Conservation (phyloP, 2,113 vertebrate genomes). For the Labeo catla region DNA sequence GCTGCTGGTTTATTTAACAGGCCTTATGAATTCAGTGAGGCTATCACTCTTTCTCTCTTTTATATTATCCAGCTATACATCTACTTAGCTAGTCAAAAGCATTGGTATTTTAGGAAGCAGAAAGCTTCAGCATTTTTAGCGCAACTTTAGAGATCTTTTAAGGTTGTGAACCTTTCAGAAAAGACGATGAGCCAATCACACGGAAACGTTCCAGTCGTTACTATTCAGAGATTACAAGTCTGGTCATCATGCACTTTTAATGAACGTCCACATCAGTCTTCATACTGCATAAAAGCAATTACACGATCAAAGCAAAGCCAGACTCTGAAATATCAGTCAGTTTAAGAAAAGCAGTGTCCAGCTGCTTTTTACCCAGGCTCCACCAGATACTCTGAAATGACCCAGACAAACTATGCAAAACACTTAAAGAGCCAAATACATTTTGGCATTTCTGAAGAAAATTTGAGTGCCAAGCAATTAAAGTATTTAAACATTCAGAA, state of each 20-base stretch:
- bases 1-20: no score
- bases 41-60: neutral
- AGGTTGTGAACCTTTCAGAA: conserved; percentile 16
- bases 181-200: conserved; percentile 22
- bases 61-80: neutral
- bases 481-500: no score
- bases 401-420: neutral
- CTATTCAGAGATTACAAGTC: neutral
- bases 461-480: neutral
- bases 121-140: neutral
- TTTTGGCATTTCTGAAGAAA: neutral
- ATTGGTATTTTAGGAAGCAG: neutral
- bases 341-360: neutral
- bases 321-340: neutral
- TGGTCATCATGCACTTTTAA: conserved; percentile 19
- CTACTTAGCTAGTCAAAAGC: neutral
- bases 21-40: no score
- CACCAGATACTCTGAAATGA: neutral
- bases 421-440: neutral
- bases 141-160: neutral
- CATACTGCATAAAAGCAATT: conserved; percentile 14
- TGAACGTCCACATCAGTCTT: conserved; percentile 17
- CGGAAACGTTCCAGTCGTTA: neutral
- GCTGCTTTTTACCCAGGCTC: neutral
- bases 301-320: conserved; percentile 6